These are phyloP conservation scores for Beroe ovata DNA, from an alignment of 37 sponge, comb jelly and placozoan genomes.

Conservation along the genomic window DNA sequence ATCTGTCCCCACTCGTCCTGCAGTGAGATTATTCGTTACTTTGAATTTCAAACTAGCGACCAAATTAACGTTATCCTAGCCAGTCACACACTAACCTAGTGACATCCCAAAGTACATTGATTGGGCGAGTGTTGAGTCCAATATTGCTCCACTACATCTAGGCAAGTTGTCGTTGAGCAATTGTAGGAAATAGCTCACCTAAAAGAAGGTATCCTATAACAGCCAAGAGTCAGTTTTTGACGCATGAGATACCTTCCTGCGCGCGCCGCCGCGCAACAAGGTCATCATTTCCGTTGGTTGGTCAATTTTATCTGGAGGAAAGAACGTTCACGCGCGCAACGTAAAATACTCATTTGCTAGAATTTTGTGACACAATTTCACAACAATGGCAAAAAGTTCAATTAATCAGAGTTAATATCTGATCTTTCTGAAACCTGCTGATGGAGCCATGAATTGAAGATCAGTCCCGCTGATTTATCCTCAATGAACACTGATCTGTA, in stretches of 20 bases:
- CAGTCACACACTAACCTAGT: neutral
- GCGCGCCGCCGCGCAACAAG: neutral
- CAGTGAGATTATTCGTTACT: too few relatives aligned
- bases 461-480: slow-evolving; percentile 12
- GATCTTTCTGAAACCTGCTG: too few relatives aligned
- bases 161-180: slow-evolving; percentile 39
- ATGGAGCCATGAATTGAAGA: slow-evolving; percentile 63
- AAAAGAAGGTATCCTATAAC: too few relatives aligned
- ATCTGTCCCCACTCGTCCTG: slow-evolving; percentile 60
- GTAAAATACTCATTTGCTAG: too few relatives aligned
- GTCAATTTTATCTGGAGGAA: neutral
- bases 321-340: neutral
- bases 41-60: too few relatives aligned
- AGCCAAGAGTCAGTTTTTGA: too few relatives aligned
- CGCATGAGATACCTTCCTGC: neutral
- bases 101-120: slow-evolving; percentile 67
- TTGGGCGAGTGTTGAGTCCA: slow-evolving; percentile 60
- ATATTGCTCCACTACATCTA: slow-evolving; percentile 11
- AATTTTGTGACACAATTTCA: too few relatives aligned
- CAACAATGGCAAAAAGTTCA: too few relatives aligned
- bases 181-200: slow-evolving; percentile 23
- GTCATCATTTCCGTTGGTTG: slow-evolving; percentile 28
- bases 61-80: neutral
- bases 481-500: slow-evolving; percentile 61
- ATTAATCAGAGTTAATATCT: too few relatives aligned